phyloP scores from a whole-genome alignment of 2,888 invertebrate species.

The Euproctis similis region DNA sequence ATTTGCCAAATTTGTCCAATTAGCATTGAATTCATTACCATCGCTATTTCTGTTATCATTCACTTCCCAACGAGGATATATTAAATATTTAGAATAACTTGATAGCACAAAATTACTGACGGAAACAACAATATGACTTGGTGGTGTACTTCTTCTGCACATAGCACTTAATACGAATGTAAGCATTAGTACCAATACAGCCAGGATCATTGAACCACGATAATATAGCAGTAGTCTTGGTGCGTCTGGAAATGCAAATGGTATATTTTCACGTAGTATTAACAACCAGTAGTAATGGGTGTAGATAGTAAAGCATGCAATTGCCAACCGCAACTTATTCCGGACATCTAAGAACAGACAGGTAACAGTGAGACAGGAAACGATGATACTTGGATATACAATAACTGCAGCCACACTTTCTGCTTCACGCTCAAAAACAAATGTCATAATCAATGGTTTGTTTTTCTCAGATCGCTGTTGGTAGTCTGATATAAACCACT shows the following conservation, averaged over 20 bases:
- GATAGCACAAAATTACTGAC: slow-evolving; percentile 24
- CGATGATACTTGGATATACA: slow-evolving; percentile 29
- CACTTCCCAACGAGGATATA: slow-evolving; percentile 26
- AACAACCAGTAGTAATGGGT: slow-evolving; percentile 30
- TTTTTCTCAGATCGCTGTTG: slow-evolving; percentile 13
- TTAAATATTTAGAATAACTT: slow-evolving; percentile 17
- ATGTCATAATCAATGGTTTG: slow-evolving; percentile 25
- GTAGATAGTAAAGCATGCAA: slow-evolving; percentile 31
- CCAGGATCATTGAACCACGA: slow-evolving; percentile 31
- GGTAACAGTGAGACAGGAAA: slow-evolving; percentile 27
- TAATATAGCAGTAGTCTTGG: slow-evolving; percentile 37
- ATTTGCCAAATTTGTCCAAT: slow-evolving; percentile 33
- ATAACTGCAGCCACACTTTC: slow-evolving; percentile 27
- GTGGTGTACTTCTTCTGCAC: slow-evolving; percentile 11
- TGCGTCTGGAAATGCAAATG: slow-evolving; percentile 21
- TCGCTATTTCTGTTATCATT: not conserved
- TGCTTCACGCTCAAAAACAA: slow-evolving; percentile 36
- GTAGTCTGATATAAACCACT: slow-evolving; percentile 39
- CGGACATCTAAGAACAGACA: slow-evolving; percentile 30
- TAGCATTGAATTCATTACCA: slow-evolving; percentile 9
- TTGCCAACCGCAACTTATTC: slow-evolving; percentile 16
- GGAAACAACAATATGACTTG: slow-evolving; percentile 22
- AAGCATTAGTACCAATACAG: slow-evolving; percentile 19
- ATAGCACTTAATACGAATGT: slow-evolving; percentile 27
- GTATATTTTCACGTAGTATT: slow-evolving; percentile 24